These are phyloP conservation scores for Cataglyphis altisquamis DNA, from an alignment of 2,888 invertebrate genomes.

Conservation along the genomic window DNA sequence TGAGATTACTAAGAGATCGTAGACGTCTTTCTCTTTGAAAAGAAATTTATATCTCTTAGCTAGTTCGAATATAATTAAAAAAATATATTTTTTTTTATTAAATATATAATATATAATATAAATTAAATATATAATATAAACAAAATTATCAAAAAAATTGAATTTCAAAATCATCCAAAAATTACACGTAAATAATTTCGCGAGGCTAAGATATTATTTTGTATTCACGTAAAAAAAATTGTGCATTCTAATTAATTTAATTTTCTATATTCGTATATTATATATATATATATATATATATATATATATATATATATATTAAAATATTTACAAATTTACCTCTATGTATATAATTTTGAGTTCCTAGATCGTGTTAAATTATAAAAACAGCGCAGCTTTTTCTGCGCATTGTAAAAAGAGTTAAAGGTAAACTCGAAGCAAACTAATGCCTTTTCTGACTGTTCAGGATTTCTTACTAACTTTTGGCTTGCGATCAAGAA, in stretches of 20 bases:
- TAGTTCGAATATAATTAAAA: background rate
- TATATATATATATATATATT: background rate
- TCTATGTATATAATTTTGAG: background rate
- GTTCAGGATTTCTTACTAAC: conserved; percentile 23
- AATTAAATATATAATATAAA: background rate
- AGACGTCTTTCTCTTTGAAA: background rate
- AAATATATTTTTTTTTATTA: background rate
- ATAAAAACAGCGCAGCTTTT: background rate
- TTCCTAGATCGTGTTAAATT: background rate
- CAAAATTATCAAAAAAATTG: background rate
- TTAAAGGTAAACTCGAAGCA: conserved; percentile 14
- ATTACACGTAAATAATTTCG: background rate
- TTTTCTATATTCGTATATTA: background rate
- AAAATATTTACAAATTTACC: too few species aligned
- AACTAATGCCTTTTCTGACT: conserved; percentile 25
- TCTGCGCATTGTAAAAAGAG: background rate
- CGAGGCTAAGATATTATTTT: background rate
- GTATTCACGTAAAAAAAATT: background rate
- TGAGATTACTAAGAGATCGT: background rate
- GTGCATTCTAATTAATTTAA: background rate
- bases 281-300: background rate
- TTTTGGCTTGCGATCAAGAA: conserved; percentile 40
- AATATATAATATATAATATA: background rate
- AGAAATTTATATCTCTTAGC: background rate
- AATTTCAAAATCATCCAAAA: background rate